Conservation (phyloP, 2,113 vertebrate species). For the Cynopterus brachyotis region DNA sequence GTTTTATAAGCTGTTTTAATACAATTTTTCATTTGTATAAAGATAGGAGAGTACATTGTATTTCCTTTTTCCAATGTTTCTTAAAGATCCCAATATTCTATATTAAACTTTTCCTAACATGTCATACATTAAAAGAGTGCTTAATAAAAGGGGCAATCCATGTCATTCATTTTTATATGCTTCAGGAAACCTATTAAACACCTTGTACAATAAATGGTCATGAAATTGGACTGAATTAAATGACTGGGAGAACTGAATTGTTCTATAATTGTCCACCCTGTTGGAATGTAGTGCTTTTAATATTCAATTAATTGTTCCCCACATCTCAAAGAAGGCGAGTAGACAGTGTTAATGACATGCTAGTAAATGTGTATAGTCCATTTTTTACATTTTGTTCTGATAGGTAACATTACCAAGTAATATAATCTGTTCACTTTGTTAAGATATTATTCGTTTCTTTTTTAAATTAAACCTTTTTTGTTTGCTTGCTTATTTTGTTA, state of each 20-base stretch:
- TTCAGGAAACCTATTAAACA: not conserved
- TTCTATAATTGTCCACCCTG: not conserved
- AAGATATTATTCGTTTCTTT: not conserved
- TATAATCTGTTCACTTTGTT: not conserved
- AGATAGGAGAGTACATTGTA: not conserved
- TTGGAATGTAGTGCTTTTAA: not conserved
- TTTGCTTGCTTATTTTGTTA: slow-evolving; percentile 52
- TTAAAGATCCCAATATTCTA: not conserved
- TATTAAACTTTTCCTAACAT: not conserved
- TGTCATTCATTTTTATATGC: not conserved
- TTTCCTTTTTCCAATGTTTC: not conserved
- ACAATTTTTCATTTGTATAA: not conserved
- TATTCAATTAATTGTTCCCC: not conserved
- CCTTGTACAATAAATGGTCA: not conserved
- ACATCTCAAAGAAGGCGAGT: not conserved
- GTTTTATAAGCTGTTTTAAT: not conserved
- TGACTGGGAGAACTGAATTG: not conserved
- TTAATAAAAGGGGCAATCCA: not conserved
- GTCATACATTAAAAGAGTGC: not conserved
- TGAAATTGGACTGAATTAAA: not conserved
- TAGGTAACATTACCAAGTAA: not conserved
- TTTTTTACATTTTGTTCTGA: not conserved
- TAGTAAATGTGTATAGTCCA: not conserved
- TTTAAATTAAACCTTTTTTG: slow-evolving; percentile 26
- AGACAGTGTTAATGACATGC: not conserved